Base-by-base conservation (phyloP, 2,888 invertebrate genomes). In the Mechanitis messenoides region DNA sequence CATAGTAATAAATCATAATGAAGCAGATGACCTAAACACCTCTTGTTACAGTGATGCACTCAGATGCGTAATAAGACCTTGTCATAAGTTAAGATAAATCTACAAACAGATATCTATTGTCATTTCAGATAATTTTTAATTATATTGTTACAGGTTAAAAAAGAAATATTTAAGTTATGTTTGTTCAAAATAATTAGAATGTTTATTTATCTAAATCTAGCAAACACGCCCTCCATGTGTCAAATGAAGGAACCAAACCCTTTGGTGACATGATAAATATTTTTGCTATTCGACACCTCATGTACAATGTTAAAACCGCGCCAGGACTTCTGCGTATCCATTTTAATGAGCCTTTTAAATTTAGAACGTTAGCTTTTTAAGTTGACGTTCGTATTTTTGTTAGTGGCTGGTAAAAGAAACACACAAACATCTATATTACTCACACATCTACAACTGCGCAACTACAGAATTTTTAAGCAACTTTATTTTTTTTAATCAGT, bases 231-330 rank as follows among this genome's bases (percentile, higher is more conserved):
- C 67, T 71, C 70, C 64, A 63, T 66, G 57, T 76, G 77, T 73
- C 78, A 72, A 65, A 64, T 65, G 69, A 76, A 71, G 72, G 73
- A 72, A 64, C 69, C 76, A 71, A 84, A 83, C 84, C 87, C 83
- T 84, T 86, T 76, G 66, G 66, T 74, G 83, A 81, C 83, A 80
- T 71, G 74, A 81, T 77, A 80, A 82, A 86, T 84, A 84, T 85
- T 86, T 79, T 80, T 72, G 82, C 83, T 72, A 85, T 75, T 76
- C 75, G 82, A 86, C 81, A 84, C 85, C 77, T 73, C 72, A 68
- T 71, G 74, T 71, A 67, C 60, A 61, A 59, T 70, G 67, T 71
- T 71, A 66, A 66, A 71, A 72, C 65, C 64, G 53, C 61, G 61
- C 61, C 61, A 70, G 66, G 71, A 73, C 71, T 74, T 74, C 71